phyloP scores from a whole-genome alignment of 2,113 vertebrate genomes.

The Alligator sinensis region DNA sequence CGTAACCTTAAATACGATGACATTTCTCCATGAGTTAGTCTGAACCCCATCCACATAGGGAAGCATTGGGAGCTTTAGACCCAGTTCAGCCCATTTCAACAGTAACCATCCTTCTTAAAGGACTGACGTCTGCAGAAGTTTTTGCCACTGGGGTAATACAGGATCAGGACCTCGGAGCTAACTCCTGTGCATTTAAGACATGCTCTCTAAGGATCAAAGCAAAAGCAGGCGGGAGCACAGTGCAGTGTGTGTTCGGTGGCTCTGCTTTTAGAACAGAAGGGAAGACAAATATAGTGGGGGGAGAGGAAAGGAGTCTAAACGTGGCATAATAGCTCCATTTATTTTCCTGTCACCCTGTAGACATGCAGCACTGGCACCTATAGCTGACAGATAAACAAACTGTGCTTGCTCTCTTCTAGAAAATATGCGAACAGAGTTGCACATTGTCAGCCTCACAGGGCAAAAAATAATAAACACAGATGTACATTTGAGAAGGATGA shows the following conservation, averaged over 20 bases:
- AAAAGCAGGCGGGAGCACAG: not conserved
- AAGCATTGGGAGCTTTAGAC: conserved; percentile 19
- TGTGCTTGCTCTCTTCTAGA: conserved; percentile 43
- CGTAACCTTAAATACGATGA: not conserved
- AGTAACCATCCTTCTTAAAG: not conserved
- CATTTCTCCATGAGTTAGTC: not conserved
- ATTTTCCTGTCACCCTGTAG: conserved; percentile 63
- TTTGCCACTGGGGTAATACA: conserved; percentile 30
- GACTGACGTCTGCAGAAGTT: not conserved
- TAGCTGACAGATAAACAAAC: conserved; percentile 69
- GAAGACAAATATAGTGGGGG: not conserved
- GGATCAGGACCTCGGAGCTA: conserved; percentile 4
- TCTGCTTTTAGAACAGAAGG: not conserved
- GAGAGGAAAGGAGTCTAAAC: conserved; percentile 16
- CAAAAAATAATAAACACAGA: conserved; percentile 74
- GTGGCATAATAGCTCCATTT: conserved; percentile 56
- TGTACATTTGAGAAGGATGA: conserved; percentile 34
- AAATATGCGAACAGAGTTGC: conserved; percentile 57
- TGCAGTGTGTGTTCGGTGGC: not conserved
- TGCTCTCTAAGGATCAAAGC: not conserved
- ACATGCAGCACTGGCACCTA: conserved; percentile 55
- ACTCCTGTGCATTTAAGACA: not conserved
- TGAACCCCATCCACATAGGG: not conserved
- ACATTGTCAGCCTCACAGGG: conserved; percentile 44
- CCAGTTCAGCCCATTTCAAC: conserved; percentile 6